These are phyloP conservation scores for Lasioglossum pauxillum DNA, from an alignment of 2,888 invertebrate species.

Conservation along the genomic window DNA sequence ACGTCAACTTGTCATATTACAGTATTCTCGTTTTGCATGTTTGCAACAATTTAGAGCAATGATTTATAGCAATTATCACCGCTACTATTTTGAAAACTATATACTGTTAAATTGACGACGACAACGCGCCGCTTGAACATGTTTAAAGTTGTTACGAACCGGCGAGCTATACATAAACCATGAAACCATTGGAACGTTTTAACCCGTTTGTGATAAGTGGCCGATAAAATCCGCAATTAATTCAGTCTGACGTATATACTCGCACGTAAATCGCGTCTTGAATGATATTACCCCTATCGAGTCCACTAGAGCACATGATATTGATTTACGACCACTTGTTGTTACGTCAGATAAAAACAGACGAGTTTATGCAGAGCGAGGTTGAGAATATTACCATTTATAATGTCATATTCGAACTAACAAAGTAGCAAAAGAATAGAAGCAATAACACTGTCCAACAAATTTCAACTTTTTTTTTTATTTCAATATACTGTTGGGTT, in stretches of 20 bases:
- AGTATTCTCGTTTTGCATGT: background rate
- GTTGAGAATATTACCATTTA: slow-evolving; percentile 5
- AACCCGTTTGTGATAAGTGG: background rate
- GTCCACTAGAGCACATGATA: slow-evolving; percentile 17
- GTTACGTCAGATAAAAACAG: slow-evolving; percentile 2
- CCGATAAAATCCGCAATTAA: slow-evolving; percentile 2
- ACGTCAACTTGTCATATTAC: background rate
- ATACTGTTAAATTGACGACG: background rate
- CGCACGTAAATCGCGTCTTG: slow-evolving; percentile 1
- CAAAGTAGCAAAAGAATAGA: background rate
- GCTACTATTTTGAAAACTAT: too few species aligned
- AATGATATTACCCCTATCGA: slow-evolving; percentile 9
- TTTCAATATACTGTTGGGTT: too few species aligned
- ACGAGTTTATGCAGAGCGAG: background rate
- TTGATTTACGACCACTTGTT: slow-evolving; percentile 2
- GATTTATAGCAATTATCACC: background rate
- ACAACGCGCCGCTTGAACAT: background rate
- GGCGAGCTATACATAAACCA: background rate
- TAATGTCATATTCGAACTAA: background rate
- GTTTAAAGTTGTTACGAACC: background rate
- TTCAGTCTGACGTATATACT: background rate
- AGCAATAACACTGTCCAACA: too few species aligned
- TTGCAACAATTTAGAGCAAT: background rate
- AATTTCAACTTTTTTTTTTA: too few species aligned
- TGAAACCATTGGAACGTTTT: background rate